Evolutionary conservation across 2,113 vertebrate genomes (phyloP).

Genomic region (Eurystomus gularis): DNA sequence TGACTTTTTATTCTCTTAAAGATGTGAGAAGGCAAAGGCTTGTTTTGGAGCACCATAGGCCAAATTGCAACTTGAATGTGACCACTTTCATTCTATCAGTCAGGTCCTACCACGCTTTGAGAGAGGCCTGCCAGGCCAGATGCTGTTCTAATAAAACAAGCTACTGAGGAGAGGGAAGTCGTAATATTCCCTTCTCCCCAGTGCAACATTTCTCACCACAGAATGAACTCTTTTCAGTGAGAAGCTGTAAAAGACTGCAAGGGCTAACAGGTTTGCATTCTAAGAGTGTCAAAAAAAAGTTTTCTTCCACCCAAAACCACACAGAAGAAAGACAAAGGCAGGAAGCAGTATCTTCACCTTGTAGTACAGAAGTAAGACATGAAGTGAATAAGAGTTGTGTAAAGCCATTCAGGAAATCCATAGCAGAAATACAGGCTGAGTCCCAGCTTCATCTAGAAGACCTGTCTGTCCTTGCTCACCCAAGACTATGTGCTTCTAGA

Average conservation of each 20-base stretch:
- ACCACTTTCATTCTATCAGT: neutral
- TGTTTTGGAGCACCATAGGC: neutral
- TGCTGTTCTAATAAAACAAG: neutral
- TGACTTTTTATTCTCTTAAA: neutral
- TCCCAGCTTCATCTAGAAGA: neutral
- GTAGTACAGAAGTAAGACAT: neutral
- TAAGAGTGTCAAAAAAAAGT: neutral
- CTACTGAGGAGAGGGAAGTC: neutral
- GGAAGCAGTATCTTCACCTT: neutral
- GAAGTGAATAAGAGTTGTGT: neutral
- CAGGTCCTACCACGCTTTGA: neutral
- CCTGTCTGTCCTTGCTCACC: neutral
- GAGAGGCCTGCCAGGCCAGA: neutral
- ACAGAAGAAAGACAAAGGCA: neutral
- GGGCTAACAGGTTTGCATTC: neutral
- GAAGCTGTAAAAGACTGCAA: neutral
- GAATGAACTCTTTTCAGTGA: neutral
- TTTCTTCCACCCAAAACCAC: neutral
- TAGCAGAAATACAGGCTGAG: neutral
- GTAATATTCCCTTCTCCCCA: neutral
- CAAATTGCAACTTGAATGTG: neutral
- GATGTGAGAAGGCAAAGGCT: neutral
- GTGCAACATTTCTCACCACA: neutral
- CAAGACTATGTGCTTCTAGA: neutral
- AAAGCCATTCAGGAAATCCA: neutral